Percentiles rank a stretch among this genome's conserved stretches.
These are phyloP conservation scores for Venusia cambrica DNA, from an alignment of 2,888 invertebrate genomes.

Conservation along the genomic window DNA sequence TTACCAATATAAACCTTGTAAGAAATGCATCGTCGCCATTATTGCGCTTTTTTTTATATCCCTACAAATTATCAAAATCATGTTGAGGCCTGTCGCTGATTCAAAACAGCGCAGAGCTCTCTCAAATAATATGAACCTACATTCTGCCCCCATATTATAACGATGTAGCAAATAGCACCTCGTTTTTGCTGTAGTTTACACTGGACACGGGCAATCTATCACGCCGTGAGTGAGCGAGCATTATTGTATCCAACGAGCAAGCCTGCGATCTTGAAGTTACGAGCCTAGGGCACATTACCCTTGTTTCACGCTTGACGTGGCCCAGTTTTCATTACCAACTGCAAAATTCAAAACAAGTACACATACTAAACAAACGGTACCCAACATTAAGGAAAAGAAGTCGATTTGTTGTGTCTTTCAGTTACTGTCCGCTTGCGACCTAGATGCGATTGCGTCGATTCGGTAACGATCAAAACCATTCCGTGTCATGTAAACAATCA, in stretches of 20 bases:
- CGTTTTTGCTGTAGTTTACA: conserved; percentile 45
- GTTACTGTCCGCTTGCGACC: conserved; percentile 44
- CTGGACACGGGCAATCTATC: conserved; percentile 56
- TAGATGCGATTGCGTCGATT: conserved; percentile 43
- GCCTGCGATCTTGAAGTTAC: conserved; percentile 38
- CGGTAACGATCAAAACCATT: conserved; percentile 45
- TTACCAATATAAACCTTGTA: too few relatives aligned
- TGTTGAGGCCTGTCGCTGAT: too few relatives aligned
- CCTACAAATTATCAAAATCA: too few relatives aligned
- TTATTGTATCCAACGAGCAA: conserved; percentile 34
- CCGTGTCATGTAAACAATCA: conserved; percentile 52
- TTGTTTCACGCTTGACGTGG: conserved; percentile 16
- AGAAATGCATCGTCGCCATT: too few relatives aligned
- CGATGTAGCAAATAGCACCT: conserved; percentile 23
- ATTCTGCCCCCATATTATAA: too few relatives aligned
- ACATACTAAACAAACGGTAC: conserved; percentile 26
- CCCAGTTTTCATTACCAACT: conserved; percentile 17
- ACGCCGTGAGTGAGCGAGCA: conserved; percentile 42
- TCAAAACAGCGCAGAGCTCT: too few relatives aligned
- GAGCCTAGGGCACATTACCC: conserved; percentile 24
- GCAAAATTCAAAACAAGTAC: conserved; percentile 23
- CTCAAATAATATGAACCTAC: too few relatives aligned
- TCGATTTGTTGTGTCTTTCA: conserved; percentile 38
- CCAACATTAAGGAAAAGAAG: conserved; percentile 28
- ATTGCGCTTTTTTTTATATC: too few relatives aligned